Evolutionary conservation across 2,888 invertebrate species (phyloP), one percentile per base, ranked within the genome.

Genomic region (Biston betularia): DNA sequence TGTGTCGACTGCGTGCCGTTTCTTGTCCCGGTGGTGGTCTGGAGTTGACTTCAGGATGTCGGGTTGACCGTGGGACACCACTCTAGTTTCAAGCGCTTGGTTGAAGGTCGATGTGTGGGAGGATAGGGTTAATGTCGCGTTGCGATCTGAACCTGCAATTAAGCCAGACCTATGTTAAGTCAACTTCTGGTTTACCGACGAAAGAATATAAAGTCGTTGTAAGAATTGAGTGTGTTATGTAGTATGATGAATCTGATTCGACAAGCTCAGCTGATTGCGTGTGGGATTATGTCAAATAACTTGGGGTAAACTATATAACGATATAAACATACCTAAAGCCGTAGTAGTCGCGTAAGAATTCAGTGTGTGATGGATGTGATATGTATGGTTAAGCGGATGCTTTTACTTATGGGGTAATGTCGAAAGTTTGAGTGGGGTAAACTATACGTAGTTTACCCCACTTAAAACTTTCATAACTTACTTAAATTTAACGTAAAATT

Each of bases 11-110:
- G 88, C 78, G 63, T 91, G 92, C 4, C 93, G 71, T 61, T 94
- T 94, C 84, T 94, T 94, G 6, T 90, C 90, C 34, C 90, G 77
- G 69, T 96, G 96, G 84, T 97, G 97, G 85, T 97, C 97, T 8
- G 97, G 97, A 4, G 97, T 97, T 12, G 97, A 97, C 84, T 97
- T 97, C 49, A 97, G 88, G 76, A 97, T 97, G 83, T 97, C 97
- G 2, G 97, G 97, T 84, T 97, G 97, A 34, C 95, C 96, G 70
- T 95, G 93, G 0, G 93, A 89, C 0, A 89, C 68, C 0, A 85
- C 84, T 6, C 89, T 73, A 0, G 84, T 82, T 11, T 88, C 88
- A 0, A 77, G 73, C 48, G 86, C 85, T 8, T 83, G 87, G 71
- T 83, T 86, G 73, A 88, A 89, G 0, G 89, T 87, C 0, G 92